Base-by-base conservation (phyloP, 2,888 invertebrate species). In the Litoditis marina region DNA sequence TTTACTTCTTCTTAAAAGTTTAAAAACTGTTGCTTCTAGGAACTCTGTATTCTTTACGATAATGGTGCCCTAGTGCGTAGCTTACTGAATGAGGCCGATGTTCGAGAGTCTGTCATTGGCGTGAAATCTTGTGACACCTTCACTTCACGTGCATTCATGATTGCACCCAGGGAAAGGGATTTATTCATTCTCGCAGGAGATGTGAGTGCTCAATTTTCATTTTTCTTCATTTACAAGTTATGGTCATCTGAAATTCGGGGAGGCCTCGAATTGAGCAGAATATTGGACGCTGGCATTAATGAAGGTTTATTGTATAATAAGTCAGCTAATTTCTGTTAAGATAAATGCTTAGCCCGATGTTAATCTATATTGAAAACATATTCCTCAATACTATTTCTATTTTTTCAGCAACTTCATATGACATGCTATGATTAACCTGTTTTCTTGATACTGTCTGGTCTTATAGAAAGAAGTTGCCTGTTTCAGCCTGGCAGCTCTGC, bases 41-140 rank as follows among this genome's bases (percentile, higher is more conserved):
- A 75, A 60, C 57, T 75, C 3, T 66, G 63, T 5, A 59, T 75
- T 13, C 56, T 72, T 31, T 73, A 70, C 47, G 65, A 72, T 32
- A 66, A 59, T 34, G 75, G 75, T 11, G 61, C 56, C 7, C 36
- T 73, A 1, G 50, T 75, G 16, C 58, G 72, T 51, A 58, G 65
- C 28, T 55, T 0, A 19, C 65, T 0, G 69, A 67, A n/a, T n/a
- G n/a, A n/a, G n/a, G n/a, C n/a, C 7, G 63, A 72, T 42, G 46
- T 73, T 8, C 56, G 63, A 30, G 69, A 73, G 42, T 5, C 62
- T n/a, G 30, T 62, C 2, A 19, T 42, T 6, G 36, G 32, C 2
- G 7, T 11, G 4, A n/a, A 13, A 7, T 19, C 47, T 1, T 30
- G 56, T 8, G 65, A 72, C n/a, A 49, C 61, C 8, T 73, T 65